Evolutionary conservation across 2,113 vertebrate genomes (phyloP), one percentile per base, ranked within the genome.

Genomic region (Vidua macroura): DNA sequence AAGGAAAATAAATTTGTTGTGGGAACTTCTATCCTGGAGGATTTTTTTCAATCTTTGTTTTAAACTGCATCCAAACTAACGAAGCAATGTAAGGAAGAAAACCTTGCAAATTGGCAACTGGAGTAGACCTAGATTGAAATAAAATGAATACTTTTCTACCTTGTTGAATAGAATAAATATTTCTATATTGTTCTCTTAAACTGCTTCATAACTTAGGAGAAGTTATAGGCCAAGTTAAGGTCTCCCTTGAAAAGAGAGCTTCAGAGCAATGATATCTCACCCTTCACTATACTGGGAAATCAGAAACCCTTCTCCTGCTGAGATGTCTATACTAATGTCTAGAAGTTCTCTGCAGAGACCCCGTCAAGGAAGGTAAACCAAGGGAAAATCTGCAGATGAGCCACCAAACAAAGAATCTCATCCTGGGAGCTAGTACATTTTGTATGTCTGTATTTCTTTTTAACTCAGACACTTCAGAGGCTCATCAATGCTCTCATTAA

Each of bases 341-440:
- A 11, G 52, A 66, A 60, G 9, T 22, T 51, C 8, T 33, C 30
- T 49, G 33, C 4, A 59, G 39, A 72, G 18, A 62, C 7, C 6
- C 9, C 22, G 30, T 25, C 16, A 75, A 79, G 49, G 4, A 66
- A 67, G 4, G 11, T 10, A 84, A 46, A 49, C 5, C 2, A 4
- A 44, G 15, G 2, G 5, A 43, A 3, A 52, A 23, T 30, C 53
- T 67, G 15, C 24, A 88, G 27, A 41, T 52, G 10, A 86, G 19
- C 0, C 27, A 73, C 8, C 7, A 60, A 41, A 23, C 5, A 77
- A 35, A 72, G 13, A 69, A 31, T 25, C 13, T 85, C 6, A 5
- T 1, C 3, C 23, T 85, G 21, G 31, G 10, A 85, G 4, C 2
- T 39, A 9, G 14, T 27, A 44, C 3, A 1, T 1, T 49, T 62